A percentile compares a stretch with the other conserved stretches of the same genome.
Evolutionary conservation across 2,797 vertebrate species (phyloP).

Genomic region (Pipistrellus nathusii): DNA sequence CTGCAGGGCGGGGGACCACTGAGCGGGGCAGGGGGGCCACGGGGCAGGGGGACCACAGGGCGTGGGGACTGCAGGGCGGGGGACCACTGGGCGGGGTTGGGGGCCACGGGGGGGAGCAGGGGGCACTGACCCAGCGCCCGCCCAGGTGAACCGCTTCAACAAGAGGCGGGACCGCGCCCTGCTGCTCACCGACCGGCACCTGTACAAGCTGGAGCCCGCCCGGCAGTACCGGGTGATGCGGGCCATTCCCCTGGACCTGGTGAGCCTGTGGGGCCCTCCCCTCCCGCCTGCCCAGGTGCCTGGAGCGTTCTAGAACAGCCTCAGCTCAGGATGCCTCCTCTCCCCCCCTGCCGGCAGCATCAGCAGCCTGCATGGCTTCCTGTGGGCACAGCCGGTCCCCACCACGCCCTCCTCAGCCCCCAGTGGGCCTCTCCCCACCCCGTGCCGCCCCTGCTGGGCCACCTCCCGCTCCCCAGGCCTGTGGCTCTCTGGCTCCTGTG

Average conservation of each 20-base stretch:
- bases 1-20: too few species aligned
- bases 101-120: conserved; percentile 81
- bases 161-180: conserved; percentile 93
- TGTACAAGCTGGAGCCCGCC: conserved; percentile 94
- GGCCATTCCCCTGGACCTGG: conserved; percentile 88
- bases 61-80: not conserved
- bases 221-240: conserved; percentile 93
- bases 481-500: not conserved
- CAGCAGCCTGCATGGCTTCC: not conserved
- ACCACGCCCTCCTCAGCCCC: not conserved
- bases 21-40: too few species aligned
- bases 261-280: conserved; percentile 83
- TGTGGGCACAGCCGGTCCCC: not conserved
- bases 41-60: too few species aligned
- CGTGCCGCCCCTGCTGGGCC: not conserved
- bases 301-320: not conserved
- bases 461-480: not conserved
- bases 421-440: not conserved
- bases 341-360: too few species aligned
- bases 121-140: conserved; percentile 55
- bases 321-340: not conserved
- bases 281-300: not conserved
- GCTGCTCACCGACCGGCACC: conserved; percentile 92
- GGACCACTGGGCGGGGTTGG: too few species aligned
- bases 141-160: conserved; percentile 91